These are phyloP conservation scores for Saturnia japonica DNA, from an alignment of 2,888 invertebrate species.

Conservation along the genomic window DNA sequence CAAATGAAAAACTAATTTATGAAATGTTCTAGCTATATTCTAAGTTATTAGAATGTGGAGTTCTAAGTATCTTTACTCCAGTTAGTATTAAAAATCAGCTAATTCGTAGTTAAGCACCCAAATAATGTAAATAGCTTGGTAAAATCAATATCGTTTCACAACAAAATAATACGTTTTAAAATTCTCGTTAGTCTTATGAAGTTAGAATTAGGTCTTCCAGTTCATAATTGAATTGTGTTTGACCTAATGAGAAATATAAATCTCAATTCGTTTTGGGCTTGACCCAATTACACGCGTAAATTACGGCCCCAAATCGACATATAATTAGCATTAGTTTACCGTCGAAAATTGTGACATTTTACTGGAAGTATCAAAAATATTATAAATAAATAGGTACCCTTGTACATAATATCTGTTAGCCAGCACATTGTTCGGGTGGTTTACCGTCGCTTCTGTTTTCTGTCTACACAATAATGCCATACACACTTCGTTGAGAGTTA, in stretches of 20 bases:
- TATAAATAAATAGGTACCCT: neutral
- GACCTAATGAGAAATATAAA: neutral
- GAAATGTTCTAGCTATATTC: no score
- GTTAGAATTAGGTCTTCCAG: neutral
- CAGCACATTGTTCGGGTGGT: neutral
- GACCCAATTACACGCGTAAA: neutral
- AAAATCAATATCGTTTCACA: no score
- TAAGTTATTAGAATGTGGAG: no score
- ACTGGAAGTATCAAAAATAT: neutral
- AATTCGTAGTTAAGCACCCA: no score
- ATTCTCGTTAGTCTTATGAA: neutral
- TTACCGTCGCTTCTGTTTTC: constrained; percentile 1
- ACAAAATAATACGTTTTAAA: neutral
- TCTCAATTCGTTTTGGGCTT: neutral
- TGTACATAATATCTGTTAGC: neutral
- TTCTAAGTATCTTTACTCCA: no score
- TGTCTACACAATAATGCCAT: constrained; percentile 3
- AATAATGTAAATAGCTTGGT: no score
- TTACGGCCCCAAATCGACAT: no score
- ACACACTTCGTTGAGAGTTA: neutral
- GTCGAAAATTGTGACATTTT: neutral
- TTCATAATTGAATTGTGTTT: neutral
- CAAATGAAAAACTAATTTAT: no score
- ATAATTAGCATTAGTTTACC: no score
- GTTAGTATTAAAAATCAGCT: no score